These are phyloP conservation scores for Catharus fuscescens DNA, from an alignment of 2,113 vertebrate species.

Conservation along the genomic window DNA sequence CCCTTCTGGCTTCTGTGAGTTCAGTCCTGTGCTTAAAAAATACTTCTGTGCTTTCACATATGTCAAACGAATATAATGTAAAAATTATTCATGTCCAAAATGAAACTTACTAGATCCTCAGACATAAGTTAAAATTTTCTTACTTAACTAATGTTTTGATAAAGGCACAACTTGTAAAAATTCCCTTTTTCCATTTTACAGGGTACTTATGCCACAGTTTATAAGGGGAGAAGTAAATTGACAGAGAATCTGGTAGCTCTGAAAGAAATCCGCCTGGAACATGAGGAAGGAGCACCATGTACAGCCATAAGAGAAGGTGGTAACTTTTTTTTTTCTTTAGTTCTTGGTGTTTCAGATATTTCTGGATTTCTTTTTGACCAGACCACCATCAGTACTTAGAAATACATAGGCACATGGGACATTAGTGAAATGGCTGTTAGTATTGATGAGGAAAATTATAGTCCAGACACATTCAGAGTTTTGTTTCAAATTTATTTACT, in stretches of 20 bases:
- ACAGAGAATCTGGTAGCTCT: slow-evolving; percentile 98
- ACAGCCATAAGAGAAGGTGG: slow-evolving; percentile 98
- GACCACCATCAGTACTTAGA: neutral
- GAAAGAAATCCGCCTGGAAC: slow-evolving; percentile 97
- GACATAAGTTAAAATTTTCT: neutral
- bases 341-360: neutral
- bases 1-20: neutral
- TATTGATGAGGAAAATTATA: neutral
- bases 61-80: neutral
- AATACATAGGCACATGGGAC: neutral
- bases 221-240: slow-evolving; percentile 97
- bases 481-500: neutral
- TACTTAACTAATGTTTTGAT: neutral
- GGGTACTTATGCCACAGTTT: slow-evolving; percentile 98
- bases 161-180: neutral
- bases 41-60: neutral
- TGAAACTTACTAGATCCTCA: neutral
- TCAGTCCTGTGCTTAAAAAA: neutral
- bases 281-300: slow-evolving; percentile 96
- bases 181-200: slow-evolving; percentile 49
- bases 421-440: neutral
- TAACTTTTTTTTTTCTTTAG: neutral
- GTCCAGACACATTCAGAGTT: neutral
- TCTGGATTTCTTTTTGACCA: neutral
- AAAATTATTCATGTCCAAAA: neutral